Base-by-base conservation (phyloP, 2,113 vertebrate species). In the Nycticorax nycticorax region DNA sequence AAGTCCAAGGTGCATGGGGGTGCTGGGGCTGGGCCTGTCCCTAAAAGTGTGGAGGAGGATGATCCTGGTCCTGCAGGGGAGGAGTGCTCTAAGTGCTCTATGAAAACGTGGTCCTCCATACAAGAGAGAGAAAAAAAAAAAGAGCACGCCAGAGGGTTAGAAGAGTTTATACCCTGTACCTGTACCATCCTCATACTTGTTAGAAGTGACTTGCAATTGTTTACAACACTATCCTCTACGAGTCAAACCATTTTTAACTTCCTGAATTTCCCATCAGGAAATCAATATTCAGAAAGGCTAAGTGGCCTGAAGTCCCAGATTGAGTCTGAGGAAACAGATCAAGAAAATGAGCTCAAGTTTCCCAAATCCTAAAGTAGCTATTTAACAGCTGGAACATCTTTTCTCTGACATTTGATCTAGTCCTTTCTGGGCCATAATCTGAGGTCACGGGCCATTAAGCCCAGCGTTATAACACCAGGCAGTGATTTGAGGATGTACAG, bases 361-460 rank as follows among this genome's bases (percentile, higher is more conserved):
- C 88, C 55, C 50, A 95, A 82, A 73, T 71, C 71, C 88, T 85
- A 27, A 57, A 79, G 62, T 7, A 86, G 80, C 76, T 41, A 69
- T 86, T 83, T 86, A 91, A 83, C 91, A 95, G 88, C 91, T 91
- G 85, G 71, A 79, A 57, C 62, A 79, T 60, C 80, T 89, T 93
- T 83, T 32, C 71, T 41, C 66, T 83, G 80, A 91, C 88, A 93
- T 67, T 86, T 56, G 56, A 83, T 89, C 72, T 37, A 35, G 91
- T 93, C 91, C 52, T 96, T 87, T 89, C 93, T 96, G 77, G 80
- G 73, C 87, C 86, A 72, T 88, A 92, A 85, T 81, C 68, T 27
- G 78, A 90, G 92, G 76, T 79, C 89, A 90, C 1, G 26, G 62
- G 39, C 92, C 63, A 89, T 92, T 94, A 90, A 88, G 71, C 35